Evolutionary conservation across 1,140 invertebrate genomes (phyloP), one percentile per base, ranked within the genome.

Genomic region (Pseudomyrmex gracilis): DNA sequence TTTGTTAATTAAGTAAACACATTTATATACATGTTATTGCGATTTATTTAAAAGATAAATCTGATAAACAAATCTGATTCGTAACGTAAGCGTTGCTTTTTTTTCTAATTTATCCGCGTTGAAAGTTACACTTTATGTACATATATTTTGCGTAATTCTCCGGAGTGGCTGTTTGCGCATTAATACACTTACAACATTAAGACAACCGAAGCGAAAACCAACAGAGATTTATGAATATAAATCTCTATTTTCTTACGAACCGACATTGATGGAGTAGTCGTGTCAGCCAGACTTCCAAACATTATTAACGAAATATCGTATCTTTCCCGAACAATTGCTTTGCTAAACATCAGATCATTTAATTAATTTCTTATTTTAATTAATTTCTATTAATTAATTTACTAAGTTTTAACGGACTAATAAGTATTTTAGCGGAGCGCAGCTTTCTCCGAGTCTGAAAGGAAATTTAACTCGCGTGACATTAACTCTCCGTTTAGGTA

Each of bases 161-260:
- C 12, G 5, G 5, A 34, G 34, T 34, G 34, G 34, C 4, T 5
- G 34, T 34, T 34, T 34, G 34, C 34, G 20, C 53, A 70, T 58
- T 53, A 66, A 70, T 71, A 80, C 34, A 58, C 22, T 24, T 17
- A 43, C 76, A n/a, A 47, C 22, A 55, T 20, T 17, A 20, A 66
- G 22, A 47, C 17, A 34, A 34, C 34, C 34, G 24, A 17, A 53
- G 53, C 20, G 61, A 70, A 77, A 67, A 63, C 24, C 51, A 77
- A 78, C 53, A 83, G 5, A 34, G 34, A 58, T 78, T 78, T 53
- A 68, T 83, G 60, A 76, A 83, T 78, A 83, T 67, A 78, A 87
- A 78, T 43, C 53, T 68, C 53, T 43, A 57, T 84, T 87, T 80
- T 67, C 71, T 73, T 73, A 68, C 47, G 71, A 87, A 64, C 66